phyloP scores from a whole-genome alignment of 2,888 invertebrate species.

The Aporophyla nigra region DNA sequence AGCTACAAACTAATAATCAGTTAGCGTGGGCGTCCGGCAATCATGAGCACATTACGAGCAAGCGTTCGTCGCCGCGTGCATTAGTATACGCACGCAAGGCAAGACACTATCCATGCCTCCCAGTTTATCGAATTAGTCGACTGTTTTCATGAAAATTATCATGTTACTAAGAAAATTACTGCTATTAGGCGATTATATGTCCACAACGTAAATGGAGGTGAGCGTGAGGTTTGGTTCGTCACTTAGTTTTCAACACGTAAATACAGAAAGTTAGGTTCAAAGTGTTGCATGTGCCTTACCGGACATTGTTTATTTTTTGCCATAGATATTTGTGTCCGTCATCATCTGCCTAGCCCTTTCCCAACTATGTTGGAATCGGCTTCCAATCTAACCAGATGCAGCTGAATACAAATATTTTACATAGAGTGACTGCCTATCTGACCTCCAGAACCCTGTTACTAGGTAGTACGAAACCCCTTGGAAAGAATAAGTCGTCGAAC shows the following conservation, averaged over 20 bases:
- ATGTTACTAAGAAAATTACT: constrained; percentile 33
- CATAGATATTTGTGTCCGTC: not conserved
- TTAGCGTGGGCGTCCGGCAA: constrained; percentile 53
- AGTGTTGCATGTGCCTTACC: not conserved
- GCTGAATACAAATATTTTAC: too few relatives aligned
- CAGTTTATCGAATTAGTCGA: constrained; percentile 59
- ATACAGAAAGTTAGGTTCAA: not conserved
- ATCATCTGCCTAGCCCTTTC: too few relatives aligned
- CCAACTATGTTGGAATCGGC: too few relatives aligned
- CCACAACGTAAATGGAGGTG: constrained; percentile 1
- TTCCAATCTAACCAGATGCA: too few relatives aligned
- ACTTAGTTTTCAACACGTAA: constrained; percentile 20
- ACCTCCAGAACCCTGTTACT: too few relatives aligned
- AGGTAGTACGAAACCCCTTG: too few relatives aligned
- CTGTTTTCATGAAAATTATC: constrained; percentile 37
- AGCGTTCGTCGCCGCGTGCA: constrained; percentile 41
- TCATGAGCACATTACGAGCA: constrained; percentile 56
- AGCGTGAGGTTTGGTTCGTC: constrained; percentile 15
- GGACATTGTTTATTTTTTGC: not conserved
- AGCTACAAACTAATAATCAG: constrained; percentile 32
- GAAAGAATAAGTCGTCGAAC: too few relatives aligned
- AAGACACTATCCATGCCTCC: constrained; percentile 32
- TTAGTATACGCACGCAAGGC: constrained; percentile 24
- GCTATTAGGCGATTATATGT: constrained; percentile 32
- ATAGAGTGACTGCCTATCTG: too few relatives aligned